A percentile compares a stretch with the other conserved stretches of the same genome.
phyloP scores from a whole-genome alignment of 2,797 vertebrate genomes.

The Sebastes jordani region DNA sequence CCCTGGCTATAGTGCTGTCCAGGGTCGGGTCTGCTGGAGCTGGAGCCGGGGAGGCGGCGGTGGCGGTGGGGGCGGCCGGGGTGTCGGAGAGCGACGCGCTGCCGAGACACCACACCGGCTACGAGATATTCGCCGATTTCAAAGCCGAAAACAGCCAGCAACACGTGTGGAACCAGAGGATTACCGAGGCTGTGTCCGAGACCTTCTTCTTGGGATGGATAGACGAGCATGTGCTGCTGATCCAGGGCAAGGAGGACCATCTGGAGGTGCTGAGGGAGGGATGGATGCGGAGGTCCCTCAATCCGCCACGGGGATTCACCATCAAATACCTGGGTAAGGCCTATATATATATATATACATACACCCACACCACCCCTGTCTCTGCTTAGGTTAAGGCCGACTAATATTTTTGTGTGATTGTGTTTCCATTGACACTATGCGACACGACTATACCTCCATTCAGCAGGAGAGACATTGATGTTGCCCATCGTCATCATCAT shows the following conservation, averaged over 20 bases:
- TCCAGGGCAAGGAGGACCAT: constrained; percentile 95
- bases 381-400: neutral
- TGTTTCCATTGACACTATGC: neutral
- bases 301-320: constrained; percentile 91
- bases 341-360: neutral
- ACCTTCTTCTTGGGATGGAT: constrained; percentile 98
- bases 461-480: neutral
- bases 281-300: constrained; percentile 92
- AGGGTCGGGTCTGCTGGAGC: constrained; percentile 62
- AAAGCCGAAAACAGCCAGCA: constrained; percentile 93
- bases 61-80: constrained; percentile 47
- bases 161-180: constrained; percentile 93
- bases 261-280: constrained; percentile 94
- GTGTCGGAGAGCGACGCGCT: constrained; percentile 82
- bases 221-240: constrained; percentile 94
- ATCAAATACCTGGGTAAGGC: constrained; percentile 94
- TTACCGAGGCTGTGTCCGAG: constrained; percentile 92
- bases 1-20: constrained; percentile 93
- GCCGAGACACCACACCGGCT: constrained; percentile 91
- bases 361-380: neutral
- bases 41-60: constrained; percentile 36
- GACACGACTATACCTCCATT: neutral
- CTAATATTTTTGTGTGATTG: neutral
- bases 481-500: neutral
- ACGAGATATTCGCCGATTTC: constrained; percentile 97